Percentiles rank a stretch among this genome's conserved stretches.
Conservation (phyloP, 1,140 invertebrate species). For the Orius insidiosus region DNA sequence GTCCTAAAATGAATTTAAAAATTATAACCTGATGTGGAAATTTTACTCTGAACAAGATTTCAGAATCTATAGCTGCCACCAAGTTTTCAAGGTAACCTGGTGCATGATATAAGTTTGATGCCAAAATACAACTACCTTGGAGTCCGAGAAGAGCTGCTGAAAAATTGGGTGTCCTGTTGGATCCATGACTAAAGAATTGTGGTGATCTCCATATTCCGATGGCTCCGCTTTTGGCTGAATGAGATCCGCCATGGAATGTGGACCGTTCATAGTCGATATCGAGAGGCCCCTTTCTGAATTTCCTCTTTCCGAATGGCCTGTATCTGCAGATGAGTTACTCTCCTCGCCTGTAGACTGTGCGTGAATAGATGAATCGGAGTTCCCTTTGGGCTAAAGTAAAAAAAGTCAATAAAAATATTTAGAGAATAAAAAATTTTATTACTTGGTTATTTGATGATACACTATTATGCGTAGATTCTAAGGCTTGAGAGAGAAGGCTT, state of each 20-base stretch:
- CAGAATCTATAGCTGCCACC: no score
- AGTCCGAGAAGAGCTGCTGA: constrained; percentile 44
- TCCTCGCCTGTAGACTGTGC: constrained; percentile 63
- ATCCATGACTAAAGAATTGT: constrained; percentile 44
- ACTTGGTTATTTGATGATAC: constrained; percentile 14
- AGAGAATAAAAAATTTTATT: constrained; percentile 6
- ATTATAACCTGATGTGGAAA: not conserved
- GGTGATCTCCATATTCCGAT: constrained; percentile 39
- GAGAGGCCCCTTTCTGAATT: not conserved
- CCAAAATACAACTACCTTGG: constrained; percentile 35
- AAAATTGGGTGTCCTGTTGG: constrained; percentile 44
- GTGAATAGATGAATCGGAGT: constrained; percentile 33
- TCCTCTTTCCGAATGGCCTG: constrained; percentile 44
- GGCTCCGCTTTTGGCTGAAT: constrained; percentile 40
- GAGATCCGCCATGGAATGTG: constrained; percentile 16
- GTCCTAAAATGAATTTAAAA: constrained; percentile 24
- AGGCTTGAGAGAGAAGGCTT: constrained; percentile 53
- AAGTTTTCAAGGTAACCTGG: no score
- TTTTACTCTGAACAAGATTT: no score
- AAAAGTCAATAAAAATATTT: constrained; percentile 9
- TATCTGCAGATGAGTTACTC: constrained; percentile 35
- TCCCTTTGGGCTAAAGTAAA: constrained; percentile 24
- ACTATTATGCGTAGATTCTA: constrained; percentile 30
- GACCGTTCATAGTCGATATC: constrained; percentile 8
- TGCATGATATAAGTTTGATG: not conserved